These are phyloP conservation scores for Pseudococcus jackbeardsleyi DNA, from an alignment of 2,888 invertebrate species.

Conservation along the genomic window DNA sequence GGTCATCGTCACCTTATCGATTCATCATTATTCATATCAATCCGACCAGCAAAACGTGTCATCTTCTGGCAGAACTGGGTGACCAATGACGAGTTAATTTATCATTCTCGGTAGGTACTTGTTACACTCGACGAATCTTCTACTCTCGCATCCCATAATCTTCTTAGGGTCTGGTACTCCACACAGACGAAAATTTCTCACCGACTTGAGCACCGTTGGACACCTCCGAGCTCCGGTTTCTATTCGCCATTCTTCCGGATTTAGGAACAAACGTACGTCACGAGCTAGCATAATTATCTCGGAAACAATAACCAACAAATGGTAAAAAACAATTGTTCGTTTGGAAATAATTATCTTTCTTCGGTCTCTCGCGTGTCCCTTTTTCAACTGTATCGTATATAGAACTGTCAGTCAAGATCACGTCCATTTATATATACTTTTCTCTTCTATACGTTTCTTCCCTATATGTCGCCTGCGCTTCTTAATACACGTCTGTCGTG, in stretches of 20 bases:
- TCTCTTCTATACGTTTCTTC: background rate
- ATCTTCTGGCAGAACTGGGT: background rate
- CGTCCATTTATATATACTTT: background rate
- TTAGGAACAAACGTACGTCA: background rate
- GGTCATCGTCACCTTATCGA: background rate
- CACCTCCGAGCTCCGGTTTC: background rate
- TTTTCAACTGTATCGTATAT: background rate
- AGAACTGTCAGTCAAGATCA: slow-evolving; percentile 17
- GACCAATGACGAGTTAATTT: background rate
- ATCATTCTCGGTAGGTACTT: background rate
- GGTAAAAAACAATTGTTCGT: background rate
- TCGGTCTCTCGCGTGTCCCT: background rate
- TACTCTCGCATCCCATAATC: background rate
- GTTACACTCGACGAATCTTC: background rate
- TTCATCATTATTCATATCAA: slow-evolving; percentile 13
- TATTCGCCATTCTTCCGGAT: background rate
- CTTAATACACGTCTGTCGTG: background rate
- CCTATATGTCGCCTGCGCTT: background rate
- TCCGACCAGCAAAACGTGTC: background rate
- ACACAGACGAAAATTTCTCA: background rate
- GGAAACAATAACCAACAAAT: background rate
- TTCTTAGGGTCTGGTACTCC: no score
- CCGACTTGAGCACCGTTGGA: background rate
- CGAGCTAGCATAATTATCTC: background rate
- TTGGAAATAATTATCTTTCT: slow-evolving; percentile 8